phyloP scores from a whole-genome alignment of 2,888 invertebrate species.

The Mellilla xanthometata region DNA sequence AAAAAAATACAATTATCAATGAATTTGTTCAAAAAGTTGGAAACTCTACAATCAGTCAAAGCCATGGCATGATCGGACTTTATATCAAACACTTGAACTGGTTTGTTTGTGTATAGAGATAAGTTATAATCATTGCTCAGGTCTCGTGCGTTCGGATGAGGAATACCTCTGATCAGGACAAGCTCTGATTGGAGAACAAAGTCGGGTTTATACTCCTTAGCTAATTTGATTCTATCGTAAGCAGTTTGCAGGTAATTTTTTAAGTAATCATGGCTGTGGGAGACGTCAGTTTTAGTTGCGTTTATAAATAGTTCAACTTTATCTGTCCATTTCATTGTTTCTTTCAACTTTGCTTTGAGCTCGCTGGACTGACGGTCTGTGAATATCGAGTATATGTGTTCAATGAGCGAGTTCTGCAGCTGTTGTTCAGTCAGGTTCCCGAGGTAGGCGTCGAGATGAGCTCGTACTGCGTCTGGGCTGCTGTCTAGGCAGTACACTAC shows the following conservation, averaged over 20 bases:
- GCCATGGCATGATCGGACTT: constrained; percentile 36
- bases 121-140: constrained; percentile 40
- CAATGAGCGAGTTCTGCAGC: constrained; percentile 37
- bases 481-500: constrained; percentile 46
- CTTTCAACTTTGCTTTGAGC: constrained; percentile 27
- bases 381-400: constrained; percentile 37
- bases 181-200: constrained; percentile 41
- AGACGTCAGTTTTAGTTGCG: constrained; percentile 20
- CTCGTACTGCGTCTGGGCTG: constrained; percentile 43
- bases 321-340: constrained; percentile 27
- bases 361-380: constrained; percentile 26
- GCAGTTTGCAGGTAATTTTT: constrained; percentile 28
- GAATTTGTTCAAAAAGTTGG: constrained; percentile 41
- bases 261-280: constrained; percentile 34
- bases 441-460: constrained; percentile 39
- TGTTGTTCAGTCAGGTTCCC: constrained; percentile 36
- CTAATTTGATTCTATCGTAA: constrained; percentile 36
- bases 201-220: constrained; percentile 36
- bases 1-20: too few species aligned
- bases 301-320: constrained; percentile 35
- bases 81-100: constrained; percentile 37
- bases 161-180: constrained; percentile 39
- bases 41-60: constrained; percentile 35
- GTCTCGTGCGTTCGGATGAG: constrained; percentile 31
- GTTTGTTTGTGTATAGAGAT: constrained; percentile 34